Percentiles rank a stretch among this genome's conserved stretches.
These are phyloP conservation scores for Orchesellides sinensis DNA, from an alignment of 2,888 invertebrate genomes.

Conservation along the genomic window DNA sequence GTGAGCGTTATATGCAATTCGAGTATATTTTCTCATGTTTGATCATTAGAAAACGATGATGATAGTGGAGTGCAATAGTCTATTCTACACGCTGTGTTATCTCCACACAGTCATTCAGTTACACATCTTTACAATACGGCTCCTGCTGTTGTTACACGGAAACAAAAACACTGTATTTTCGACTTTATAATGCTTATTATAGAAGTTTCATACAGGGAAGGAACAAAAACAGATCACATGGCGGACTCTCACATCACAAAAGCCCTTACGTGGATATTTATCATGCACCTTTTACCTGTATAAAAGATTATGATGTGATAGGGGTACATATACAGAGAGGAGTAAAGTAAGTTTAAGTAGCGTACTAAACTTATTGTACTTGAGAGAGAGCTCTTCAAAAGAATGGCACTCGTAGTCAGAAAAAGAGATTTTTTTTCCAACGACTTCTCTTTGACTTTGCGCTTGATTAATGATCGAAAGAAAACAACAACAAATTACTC, in stretches of 20 bases:
- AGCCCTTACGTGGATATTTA: neutral
- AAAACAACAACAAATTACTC: constrained; percentile 74
- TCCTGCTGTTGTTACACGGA: constrained; percentile 22
- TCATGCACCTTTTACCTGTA: neutral
- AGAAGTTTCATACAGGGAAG: constrained; percentile 22
- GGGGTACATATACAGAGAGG: neutral
- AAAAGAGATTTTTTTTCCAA: constrained; percentile 49
- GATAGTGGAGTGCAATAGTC: neutral
- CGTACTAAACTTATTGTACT: neutral
- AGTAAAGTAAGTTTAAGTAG: neutral
- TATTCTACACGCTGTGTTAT: constrained; percentile 5
- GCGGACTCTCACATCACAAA: neutral
- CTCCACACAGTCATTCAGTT: neutral
- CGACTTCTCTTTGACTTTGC: constrained; percentile 72
- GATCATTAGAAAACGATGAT: constrained; percentile 8
- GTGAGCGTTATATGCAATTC: neutral
- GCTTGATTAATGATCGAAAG: constrained; percentile 75
- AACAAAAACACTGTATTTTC: constrained; percentile 26
- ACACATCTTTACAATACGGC: constrained; percentile 3
- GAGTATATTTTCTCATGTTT: neutral
- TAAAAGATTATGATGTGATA: neutral
- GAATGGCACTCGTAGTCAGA: constrained; percentile 39
- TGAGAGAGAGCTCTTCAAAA: constrained; percentile 12
- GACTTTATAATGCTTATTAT: constrained; percentile 13
- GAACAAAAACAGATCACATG: constrained; percentile 22